Base-by-base conservation (phyloP, 2,113 vertebrate genomes). In the Puffinus mauretanicus region DNA sequence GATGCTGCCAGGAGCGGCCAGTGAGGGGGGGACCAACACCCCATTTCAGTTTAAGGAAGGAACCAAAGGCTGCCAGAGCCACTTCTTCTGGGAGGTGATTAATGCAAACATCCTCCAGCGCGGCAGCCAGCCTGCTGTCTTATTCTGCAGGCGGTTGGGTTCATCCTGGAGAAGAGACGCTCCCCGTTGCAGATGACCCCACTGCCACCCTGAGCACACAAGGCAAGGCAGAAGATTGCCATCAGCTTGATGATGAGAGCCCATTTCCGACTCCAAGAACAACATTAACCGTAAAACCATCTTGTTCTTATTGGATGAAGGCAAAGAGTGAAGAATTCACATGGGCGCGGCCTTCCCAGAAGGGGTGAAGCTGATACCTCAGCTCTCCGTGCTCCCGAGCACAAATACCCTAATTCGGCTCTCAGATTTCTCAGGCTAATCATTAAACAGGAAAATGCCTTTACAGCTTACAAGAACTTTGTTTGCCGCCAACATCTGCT, bases 171-270 rank as follows among this genome's bases (percentile, higher is more conserved):
- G 26, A 40, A 42, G 64, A 77, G 54, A 80, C 4, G 1, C 32
- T 69, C 49, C 29, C 19, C 6, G 0, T 46, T 62, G 25, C 77
- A 60, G 69, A 54, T 60, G 73, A 42, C 81, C 25, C 70, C 0
- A 0, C 11, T 66, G 69, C 86, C 95, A 65, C 66, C 52, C 54
- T 79, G 70, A 71, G 87, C 61, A 44, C 73, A 44, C 52, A 65
- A 65, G 21, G 34, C 52, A 47, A 64, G 36, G 78, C 61, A 21
- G 7, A 6, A 29, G 66, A 16, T 52, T 72, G 73, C 18, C 44
- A 12, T 36, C 2, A 0, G 27, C 76, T 73, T 2, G 0, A n/a
- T 3, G 51, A 40, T 2, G 1, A 52, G 44, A 54, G 44, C 27
- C 8, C 0, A 0, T 29, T 78, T 58, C 76, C 1, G 0, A 3